phyloP scores from a whole-genome alignment of 2,888 invertebrate species.

The Ochlodes sylvanus region DNA sequence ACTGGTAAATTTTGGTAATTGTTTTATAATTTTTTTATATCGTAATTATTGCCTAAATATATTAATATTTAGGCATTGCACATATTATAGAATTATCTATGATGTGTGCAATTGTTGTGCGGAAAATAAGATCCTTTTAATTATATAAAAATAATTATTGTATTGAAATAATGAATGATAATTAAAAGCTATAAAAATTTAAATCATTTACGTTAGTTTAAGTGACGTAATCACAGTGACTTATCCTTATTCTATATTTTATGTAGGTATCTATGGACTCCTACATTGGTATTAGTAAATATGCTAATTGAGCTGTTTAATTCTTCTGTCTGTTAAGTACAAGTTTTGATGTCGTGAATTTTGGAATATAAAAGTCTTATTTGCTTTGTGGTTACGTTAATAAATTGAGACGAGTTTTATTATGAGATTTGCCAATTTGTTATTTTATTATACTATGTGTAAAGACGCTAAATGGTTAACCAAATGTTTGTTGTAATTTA shows the following conservation, averaged over 20 bases:
- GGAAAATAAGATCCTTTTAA: too few relatives aligned
- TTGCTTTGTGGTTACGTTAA: slow-evolving; percentile 22
- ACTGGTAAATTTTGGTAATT: too few relatives aligned
- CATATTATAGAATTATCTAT: too few relatives aligned
- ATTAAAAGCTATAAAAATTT: too few relatives aligned
- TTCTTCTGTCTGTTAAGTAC: slow-evolving; percentile 5
- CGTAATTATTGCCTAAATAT: too few relatives aligned
- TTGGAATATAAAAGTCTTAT: slow-evolving; percentile 15
- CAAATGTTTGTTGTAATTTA: slow-evolving; percentile 47
- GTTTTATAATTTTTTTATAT: too few relatives aligned
- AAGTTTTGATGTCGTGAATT: slow-evolving; percentile 9
- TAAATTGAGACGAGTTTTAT: slow-evolving; percentile 15
- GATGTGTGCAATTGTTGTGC: too few relatives aligned
- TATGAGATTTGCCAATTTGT: slow-evolving; percentile 41
- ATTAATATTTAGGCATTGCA: too few relatives aligned
- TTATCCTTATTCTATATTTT: too few relatives aligned
- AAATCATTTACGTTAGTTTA: too few relatives aligned
- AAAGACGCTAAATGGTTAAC: slow-evolving; percentile 47
- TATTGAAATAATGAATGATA: background rate
- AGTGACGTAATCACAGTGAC: too few relatives aligned
- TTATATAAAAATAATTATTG: background rate
- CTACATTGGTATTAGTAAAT: background rate
- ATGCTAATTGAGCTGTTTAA: slow-evolving; percentile 15
- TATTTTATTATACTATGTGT: slow-evolving; percentile 46
- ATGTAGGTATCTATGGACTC: background rate